phyloP scores from a whole-genome alignment of 2,113 vertebrate species.

The Antechinus flavipes region DNA sequence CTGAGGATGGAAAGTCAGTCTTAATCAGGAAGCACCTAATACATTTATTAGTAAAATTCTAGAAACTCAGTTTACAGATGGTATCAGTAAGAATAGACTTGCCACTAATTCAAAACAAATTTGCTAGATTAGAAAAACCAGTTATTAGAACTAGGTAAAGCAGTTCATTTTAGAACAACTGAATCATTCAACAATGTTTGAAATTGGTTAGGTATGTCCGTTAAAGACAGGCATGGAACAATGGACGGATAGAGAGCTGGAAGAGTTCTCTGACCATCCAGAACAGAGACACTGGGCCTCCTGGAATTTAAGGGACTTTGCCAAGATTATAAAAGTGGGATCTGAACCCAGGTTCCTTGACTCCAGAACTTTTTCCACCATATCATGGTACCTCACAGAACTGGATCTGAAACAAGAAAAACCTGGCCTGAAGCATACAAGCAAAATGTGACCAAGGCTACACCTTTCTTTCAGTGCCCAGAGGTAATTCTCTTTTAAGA shows the following conservation, averaged over 20 bases:
- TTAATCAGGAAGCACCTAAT: slow-evolving; percentile 11
- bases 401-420: not conserved
- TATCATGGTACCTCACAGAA: not conserved
- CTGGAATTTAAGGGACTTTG: not conserved
- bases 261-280: not conserved
- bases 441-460: not conserved
- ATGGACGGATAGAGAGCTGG: not conserved
- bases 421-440: not conserved
- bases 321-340: not conserved
- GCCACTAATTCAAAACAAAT: slow-evolving; percentile 35
- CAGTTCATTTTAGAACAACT: not conserved
- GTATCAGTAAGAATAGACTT: slow-evolving; percentile 9
- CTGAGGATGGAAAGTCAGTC: slow-evolving; percentile 32
- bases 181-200: not conserved
- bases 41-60: slow-evolving; percentile 16
- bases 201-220: not conserved
- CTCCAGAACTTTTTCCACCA: not conserved
- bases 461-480: not conserved
- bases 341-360: not conserved
- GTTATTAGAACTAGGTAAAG: slow-evolving; percentile 23
- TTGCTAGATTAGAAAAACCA: slow-evolving; percentile 20
- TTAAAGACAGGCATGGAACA: not conserved
- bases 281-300: not conserved
- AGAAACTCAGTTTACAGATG: slow-evolving; percentile 21
- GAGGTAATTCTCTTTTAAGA: not conserved